phyloP scores from a whole-genome alignment of 23 tunicate genomes.

The Styela plicata region DNA sequence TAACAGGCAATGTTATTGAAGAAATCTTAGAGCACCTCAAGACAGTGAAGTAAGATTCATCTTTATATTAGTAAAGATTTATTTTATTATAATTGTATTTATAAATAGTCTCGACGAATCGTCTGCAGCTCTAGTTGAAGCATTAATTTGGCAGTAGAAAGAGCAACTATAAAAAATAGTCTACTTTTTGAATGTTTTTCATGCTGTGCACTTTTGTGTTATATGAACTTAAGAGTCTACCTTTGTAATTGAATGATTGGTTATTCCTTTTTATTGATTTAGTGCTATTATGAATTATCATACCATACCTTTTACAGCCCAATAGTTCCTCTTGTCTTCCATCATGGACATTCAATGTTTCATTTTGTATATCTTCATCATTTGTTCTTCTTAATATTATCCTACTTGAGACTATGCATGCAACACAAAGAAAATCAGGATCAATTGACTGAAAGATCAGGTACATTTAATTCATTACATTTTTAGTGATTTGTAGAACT shows the following conservation, averaged over 20 bases:
- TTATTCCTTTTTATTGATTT: not conserved
- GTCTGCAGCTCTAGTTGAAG: too few species aligned
- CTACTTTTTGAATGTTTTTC: too few species aligned
- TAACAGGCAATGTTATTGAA: constrained; percentile 21
- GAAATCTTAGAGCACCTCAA: not conserved
- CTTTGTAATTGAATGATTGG: not conserved
- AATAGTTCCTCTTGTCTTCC: constrained; percentile 1
- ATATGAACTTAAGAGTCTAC: not conserved
- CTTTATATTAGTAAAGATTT: too few species aligned
- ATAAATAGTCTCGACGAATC: too few species aligned
- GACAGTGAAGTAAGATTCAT: constrained; percentile 3
- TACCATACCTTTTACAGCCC: not conserved
- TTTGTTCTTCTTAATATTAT: constrained; percentile 16
- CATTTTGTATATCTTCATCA: constrained; percentile 26
- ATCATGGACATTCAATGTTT: constrained; percentile 37
- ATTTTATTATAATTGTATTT: too few species aligned
- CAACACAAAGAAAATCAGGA: not conserved
- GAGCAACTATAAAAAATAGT: too few species aligned
- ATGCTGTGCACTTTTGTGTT: not conserved
- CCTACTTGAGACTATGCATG: constrained; percentile 9
- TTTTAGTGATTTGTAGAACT: too few species aligned
- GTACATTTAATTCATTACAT: too few species aligned
- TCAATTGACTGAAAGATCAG: not conserved
- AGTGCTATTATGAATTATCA: not conserved
- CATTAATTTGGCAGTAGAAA: too few species aligned